Evolutionary conservation across 2,113 vertebrate genomes (phyloP), one percentile per base, ranked within the genome.

Genomic region (Sialia sialis): DNA sequence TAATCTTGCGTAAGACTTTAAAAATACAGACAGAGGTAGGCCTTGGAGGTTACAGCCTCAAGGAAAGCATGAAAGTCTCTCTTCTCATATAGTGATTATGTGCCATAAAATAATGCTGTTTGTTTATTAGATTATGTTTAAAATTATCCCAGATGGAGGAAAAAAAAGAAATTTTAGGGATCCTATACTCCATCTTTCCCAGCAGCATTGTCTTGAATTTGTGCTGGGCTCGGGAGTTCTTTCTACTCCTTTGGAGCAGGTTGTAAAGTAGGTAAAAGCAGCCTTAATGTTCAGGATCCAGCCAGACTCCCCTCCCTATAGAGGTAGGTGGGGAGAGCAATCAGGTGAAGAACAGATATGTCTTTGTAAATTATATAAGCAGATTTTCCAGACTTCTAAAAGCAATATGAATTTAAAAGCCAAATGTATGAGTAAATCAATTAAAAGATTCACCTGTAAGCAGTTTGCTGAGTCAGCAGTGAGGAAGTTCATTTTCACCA

Each of bases 381-480:
- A 69, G 30, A 54, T 58, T 15, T 34, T 87, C 46, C 52, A 88
- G 30, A 79, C 76, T 38, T 78, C 54, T 91, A 66, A 95, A 85
- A 79, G 82, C 43, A 59, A 20, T 70, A 74, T 89, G 84, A 89
- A 77, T 85, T 94, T 70, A 83, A 91, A 93, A 95, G 90, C 75
- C 55, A 90, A 94, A 87, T 55, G 63, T 79, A 64, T 0, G 7
- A 93, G 54, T 85, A 80, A 93, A 94, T 94, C 54, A 58, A 89
- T 95, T 87, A 94, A 85, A 87, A 91, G 84, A 94, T 66, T 91
- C 81, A 87, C 87, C 81, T 91, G 67, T 34, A 79, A 69, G 74
- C 55, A 91, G 38, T 90, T 77, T 83, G 82, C 91, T 82, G 82
- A 93, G 75, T 94, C n/a, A 60, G 95, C 82, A 91, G 10, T 63